These are phyloP conservation scores for Aphaenogaster rudis DNA, from an alignment of 1,140 invertebrate species.

Conservation along the genomic window DNA sequence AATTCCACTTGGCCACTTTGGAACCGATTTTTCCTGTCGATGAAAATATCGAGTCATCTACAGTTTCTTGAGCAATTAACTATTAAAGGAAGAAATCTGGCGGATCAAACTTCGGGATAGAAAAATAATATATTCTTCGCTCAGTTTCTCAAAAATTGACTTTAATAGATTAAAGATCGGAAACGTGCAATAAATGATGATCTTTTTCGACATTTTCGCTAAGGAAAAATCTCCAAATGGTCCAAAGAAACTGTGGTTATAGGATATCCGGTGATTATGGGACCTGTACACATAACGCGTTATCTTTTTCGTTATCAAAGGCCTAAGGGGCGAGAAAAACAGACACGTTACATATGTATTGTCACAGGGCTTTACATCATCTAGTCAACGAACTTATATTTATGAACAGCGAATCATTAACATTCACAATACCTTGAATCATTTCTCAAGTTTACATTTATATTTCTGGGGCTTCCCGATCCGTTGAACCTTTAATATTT, in stretches of 20 bases:
- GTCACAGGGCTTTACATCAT: slow-evolving; percentile 59
- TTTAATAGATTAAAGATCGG: background rate
- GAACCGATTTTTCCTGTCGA: background rate
- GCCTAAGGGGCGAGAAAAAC: slow-evolving; percentile 58
- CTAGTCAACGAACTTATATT: slow-evolving; percentile 73
- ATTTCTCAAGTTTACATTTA: slow-evolving; percentile 27
- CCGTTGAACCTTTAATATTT: background rate
- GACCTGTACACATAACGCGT: slow-evolving; percentile 11
- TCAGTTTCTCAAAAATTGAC: background rate
- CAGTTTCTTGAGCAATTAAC: background rate
- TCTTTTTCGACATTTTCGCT: background rate
- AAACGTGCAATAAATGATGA: background rate
- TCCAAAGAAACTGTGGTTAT: background rate
- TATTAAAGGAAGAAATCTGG: background rate
- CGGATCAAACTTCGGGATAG: background rate
- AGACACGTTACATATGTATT: slow-evolving; percentile 8
- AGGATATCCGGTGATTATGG: slow-evolving; percentile 11
- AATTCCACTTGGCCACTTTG: slow-evolving; percentile 3
- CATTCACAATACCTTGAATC: slow-evolving; percentile 45
- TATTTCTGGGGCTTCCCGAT: slow-evolving; percentile 36
- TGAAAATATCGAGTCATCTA: background rate
- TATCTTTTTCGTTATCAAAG: slow-evolving; percentile 50
- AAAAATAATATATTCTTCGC: background rate
- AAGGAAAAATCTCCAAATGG: slow-evolving; percentile 1
- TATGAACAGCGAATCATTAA: slow-evolving; percentile 18